Evolutionary conservation across 2,888 invertebrate genomes (phyloP), one percentile per base, ranked within the genome.

Genomic region (Drosophila paramelanica): DNA sequence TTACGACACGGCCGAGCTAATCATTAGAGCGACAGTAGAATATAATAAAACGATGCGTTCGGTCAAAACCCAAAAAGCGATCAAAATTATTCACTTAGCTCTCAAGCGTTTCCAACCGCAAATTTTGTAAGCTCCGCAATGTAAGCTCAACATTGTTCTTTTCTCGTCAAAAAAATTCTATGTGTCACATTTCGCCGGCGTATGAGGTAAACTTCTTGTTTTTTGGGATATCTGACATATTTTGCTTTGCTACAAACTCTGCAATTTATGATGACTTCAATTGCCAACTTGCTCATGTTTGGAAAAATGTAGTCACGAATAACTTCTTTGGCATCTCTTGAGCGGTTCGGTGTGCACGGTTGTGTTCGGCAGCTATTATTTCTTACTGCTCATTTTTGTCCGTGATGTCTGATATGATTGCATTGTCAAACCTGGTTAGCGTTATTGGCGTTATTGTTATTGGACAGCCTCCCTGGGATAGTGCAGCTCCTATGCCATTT

Each of bases 231-330:
- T 38, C 38, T n/a, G 38, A 1, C 38, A 38, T 38, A n/a, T 38
- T 38, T 38, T n/a, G 31, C n/a, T 38, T n/a, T 38, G 13, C n/a
- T n/a, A n/a, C n/a, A 38, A 38, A 13, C 13, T n/a, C n/a, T n/a
- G 36, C 36, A 38, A 38, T n/a, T 38, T 38, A 38, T n/a, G n/a
- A 38, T n/a, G 38, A 38, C 38, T 38, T 38, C 38, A n/a, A n/a
- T 38, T 5, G 38, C 38, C n/a, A n/a, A n/a, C n/a, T n/a, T n/a
- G n/a, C n/a, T n/a, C n/a, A n/a, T n/a, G n/a, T n/a, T n/a, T n/a
- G n/a, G n/a, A n/a, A n/a, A 38, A 5, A 1, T 38, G 38, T 36
- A 36, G 10, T 36, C 36, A 11, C 36, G 36, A 13, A 36, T 36
- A 7, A 36, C 36, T 36, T 5, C 1, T 5, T 13, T n/a, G 38